Conservation (phyloP, 2,113 vertebrate genomes). For the Gallinago undulata region DNA sequence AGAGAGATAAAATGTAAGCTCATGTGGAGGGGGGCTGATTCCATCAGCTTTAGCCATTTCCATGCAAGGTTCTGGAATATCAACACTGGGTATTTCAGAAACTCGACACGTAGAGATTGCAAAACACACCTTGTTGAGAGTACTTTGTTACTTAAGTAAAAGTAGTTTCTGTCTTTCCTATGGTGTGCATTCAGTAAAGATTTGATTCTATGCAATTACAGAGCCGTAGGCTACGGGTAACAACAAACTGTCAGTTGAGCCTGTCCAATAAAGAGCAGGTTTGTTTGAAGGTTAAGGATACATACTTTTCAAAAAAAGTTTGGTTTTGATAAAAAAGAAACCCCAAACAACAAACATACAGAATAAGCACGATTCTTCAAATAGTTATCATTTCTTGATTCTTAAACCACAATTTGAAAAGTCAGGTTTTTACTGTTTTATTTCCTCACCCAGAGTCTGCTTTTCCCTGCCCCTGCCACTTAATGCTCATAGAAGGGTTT, state of each 20-base stretch:
- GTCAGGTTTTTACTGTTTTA: background rate
- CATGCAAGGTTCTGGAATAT: background rate
- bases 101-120: background rate
- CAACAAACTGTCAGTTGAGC: background rate
- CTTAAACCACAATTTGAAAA: background rate
- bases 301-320: background rate
- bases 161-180: background rate
- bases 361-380: background rate
- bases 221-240: background rate
- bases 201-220: background rate
- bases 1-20: background rate
- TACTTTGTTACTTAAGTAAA: background rate
- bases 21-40: background rate
- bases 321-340: background rate
- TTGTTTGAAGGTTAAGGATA: background rate
- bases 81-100: background rate
- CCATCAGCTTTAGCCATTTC: background rate
- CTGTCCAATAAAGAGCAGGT: background rate
- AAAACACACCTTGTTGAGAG: background rate
- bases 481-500: background rate
- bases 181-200: background rate
- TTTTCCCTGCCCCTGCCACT: background rate
- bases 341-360: background rate
- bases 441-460: background rate
- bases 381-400: background rate